Base-by-base conservation (phyloP, 53 echinoderm and acorn worm species). In the Hippasteria phrygiana region DNA sequence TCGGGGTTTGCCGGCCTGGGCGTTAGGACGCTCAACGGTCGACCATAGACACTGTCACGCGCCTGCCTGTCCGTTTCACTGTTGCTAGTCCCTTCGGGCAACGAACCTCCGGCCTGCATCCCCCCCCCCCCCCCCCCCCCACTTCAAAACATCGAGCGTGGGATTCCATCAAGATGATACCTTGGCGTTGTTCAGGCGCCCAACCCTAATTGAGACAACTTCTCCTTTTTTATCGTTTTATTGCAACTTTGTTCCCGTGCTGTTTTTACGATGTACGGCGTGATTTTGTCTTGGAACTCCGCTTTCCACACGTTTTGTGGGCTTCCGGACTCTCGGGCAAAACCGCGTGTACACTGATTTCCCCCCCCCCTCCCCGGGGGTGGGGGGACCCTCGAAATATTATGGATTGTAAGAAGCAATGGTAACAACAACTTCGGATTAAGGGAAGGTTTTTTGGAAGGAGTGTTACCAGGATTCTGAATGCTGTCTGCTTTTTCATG, bases 21-120 rank as follows among this genome's bases (percentile, higher is more conserved):
- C 32, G 43, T 55, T 32, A 46, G 63, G 82, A 43, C 82, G 66
- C 64, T 62, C 22, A 29, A 64, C 43, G 62, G 38, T 55, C n/a
- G 35, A 54, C 70, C 71, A 85, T 85, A 85, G 85, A 85, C 85
- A 2, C 35, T 22, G 85, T 85, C 85, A 85, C 85, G 85, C 85
- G 70, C 75, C 35, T 43, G 70, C 24, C 47, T 39, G 69, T 71
- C 53, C 9, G 38, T 71, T 35, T n/a, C 50, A 38, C n/a, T 50
- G 46, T 69, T 18, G 53, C 46, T 22, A 13, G 51, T 22, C 17
- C 85, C 85, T 54, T 5, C 24, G 85, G 85, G 70, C 50, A 24
- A 48, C 16, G 29, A 69, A 10, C 53, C 29, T 48, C 43, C 41
- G 24, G 20, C 36, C 22, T 55, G 28, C 81, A 28, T 22, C 37